Conservation (phyloP, 2,113 vertebrate species). For the Indri indri region DNA sequence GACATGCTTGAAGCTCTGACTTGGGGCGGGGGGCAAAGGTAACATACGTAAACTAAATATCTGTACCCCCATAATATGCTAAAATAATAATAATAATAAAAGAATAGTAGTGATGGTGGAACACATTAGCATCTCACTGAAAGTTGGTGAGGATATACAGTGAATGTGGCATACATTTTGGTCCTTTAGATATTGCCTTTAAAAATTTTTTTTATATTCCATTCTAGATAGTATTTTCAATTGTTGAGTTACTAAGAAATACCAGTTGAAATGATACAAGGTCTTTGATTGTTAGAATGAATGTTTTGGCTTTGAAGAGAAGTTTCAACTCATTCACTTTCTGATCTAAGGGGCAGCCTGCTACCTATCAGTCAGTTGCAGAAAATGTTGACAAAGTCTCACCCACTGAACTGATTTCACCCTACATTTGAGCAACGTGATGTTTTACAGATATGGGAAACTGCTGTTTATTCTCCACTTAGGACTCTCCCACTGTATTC, state of each 20-base stretch:
- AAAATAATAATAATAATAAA: not conserved
- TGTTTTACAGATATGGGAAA: conserved; percentile 81
- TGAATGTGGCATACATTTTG: not conserved
- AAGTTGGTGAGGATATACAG: not conserved
- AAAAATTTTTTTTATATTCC: not conserved
- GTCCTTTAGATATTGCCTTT: not conserved
- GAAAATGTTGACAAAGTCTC: conserved; percentile 78
- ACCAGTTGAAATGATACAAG: conserved; percentile 47
- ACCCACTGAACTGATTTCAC: conserved; percentile 79
- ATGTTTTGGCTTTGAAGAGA: conserved; percentile 62
- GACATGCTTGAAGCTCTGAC: too few relatives aligned
- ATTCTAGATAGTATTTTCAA: conserved; percentile 14
- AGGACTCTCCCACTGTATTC: conserved; percentile 66
- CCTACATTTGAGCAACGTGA: conserved; percentile 79
- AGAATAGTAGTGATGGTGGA: not conserved
- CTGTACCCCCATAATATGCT: too few relatives aligned
- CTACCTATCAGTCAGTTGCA: conserved; percentile 70
- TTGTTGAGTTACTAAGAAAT: conserved; percentile 63
- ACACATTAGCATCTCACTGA: not conserved
- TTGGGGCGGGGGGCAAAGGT: too few relatives aligned
- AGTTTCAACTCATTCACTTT: conserved; percentile 64
- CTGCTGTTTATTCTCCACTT: conserved; percentile 78
- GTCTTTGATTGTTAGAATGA: conserved; percentile 63
- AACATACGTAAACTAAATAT: too few relatives aligned
- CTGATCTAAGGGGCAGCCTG: conserved; percentile 64